These are phyloP conservation scores for Salmo trutta DNA, from an alignment of 2,797 vertebrate genomes.

Conservation along the genomic window DNA sequence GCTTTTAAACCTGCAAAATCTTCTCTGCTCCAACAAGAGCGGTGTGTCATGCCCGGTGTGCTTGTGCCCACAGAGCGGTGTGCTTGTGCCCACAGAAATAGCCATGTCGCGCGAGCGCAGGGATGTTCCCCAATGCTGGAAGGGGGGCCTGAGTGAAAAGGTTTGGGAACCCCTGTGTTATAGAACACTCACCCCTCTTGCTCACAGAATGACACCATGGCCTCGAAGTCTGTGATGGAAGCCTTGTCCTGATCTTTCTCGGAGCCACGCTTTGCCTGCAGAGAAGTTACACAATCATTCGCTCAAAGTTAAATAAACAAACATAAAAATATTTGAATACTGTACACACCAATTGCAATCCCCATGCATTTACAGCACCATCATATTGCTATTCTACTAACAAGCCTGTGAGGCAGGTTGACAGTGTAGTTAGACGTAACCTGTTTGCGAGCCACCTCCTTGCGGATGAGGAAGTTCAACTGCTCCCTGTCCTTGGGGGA, in stretches of 20 bases:
- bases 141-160: too few species aligned
- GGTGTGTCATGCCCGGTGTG: not conserved
- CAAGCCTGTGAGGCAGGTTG: not conserved
- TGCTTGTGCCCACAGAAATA: not conserved
- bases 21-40: too few species aligned
- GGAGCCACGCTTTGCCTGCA: constrained; percentile 86
- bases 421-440: constrained; percentile 60
- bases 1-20: too few species aligned
- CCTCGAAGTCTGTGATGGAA: constrained; percentile 84
- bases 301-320: not conserved
- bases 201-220: constrained; percentile 89
- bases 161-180: not conserved
- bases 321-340: not conserved
- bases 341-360: not conserved
- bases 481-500: constrained; percentile 87
- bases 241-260: constrained; percentile 85
- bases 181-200: constrained; percentile 81
- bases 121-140: too few species aligned
- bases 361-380: not conserved
- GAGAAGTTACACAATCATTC: constrained; percentile 15
- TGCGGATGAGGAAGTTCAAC: constrained; percentile 88
- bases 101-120: too few species aligned
- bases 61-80: not conserved
- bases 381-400: not conserved
- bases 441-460: constrained; percentile 85